Evolutionary conservation across 2,113 vertebrate species (phyloP).

Genomic region (Piaya cayana): DNA sequence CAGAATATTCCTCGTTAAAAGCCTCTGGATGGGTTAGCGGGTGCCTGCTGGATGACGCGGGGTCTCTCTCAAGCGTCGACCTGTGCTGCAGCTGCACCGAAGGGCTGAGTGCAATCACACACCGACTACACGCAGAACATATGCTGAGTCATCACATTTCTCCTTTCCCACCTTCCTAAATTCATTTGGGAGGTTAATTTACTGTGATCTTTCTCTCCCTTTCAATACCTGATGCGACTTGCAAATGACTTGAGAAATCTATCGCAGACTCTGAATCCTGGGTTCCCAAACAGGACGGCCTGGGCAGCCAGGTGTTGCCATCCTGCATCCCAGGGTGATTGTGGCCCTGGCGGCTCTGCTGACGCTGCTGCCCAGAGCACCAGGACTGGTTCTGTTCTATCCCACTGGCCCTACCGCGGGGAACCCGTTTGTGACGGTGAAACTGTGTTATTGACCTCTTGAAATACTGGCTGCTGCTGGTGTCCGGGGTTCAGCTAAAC

Average conservation of each 20-base stretch:
- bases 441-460: neutral
- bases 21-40: accelerated
- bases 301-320: accelerated
- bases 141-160: neutral
- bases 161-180: neutral
- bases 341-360: accelerated
- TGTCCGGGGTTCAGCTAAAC: neutral
- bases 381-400: neutral
- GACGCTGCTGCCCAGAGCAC: neutral
- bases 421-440: neutral
- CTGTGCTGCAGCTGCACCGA: neutral
- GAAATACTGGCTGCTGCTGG: neutral
- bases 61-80: neutral
- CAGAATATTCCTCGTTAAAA: neutral
- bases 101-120: accelerated
- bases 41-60: accelerated
- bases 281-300: accelerated
- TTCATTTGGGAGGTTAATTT: neutral
- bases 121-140: accelerated
- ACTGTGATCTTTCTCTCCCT: neutral
- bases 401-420: neutral
- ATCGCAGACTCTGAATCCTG: accelerated
- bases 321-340: neutral
- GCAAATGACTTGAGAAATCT: neutral
- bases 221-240: neutral